Evolutionary conservation across 1,140 invertebrate species (phyloP).

Genomic region (Notospermus geniculatus): DNA sequence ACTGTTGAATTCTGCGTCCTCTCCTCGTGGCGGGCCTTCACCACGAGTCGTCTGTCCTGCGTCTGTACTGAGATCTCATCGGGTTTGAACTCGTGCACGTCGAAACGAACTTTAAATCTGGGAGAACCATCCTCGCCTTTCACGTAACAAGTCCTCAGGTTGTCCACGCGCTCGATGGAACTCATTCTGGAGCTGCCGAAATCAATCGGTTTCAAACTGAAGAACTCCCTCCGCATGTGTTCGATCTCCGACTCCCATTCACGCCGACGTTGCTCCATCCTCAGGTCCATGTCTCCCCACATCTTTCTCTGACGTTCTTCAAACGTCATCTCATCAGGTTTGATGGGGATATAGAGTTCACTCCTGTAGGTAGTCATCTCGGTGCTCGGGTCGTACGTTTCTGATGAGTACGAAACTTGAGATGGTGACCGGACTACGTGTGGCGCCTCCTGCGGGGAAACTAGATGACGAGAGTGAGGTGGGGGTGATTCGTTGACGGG

Average conservation of each 20-base stretch:
- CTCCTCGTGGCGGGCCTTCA: slow-evolving; percentile 46
- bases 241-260: slow-evolving; percentile 54
- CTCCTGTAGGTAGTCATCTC: slow-evolving; percentile 31
- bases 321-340: slow-evolving; percentile 45
- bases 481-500: too few relatives aligned
- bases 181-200: background rate
- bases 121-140: slow-evolving; percentile 42
- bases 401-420: too few relatives aligned
- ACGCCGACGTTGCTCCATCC: slow-evolving; percentile 43
- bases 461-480: too few relatives aligned
- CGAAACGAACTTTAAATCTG: slow-evolving; percentile 50
- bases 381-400: too few relatives aligned
- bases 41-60: slow-evolving; percentile 45
- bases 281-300: slow-evolving; percentile 47
- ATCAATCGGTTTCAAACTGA: slow-evolving; percentile 47
- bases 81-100: slow-evolving; percentile 50
- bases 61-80: slow-evolving; percentile 51
- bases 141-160: slow-evolving; percentile 36
- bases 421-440: too few relatives aligned
- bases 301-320: slow-evolving; percentile 50
- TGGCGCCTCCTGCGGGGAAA: too few relatives aligned
- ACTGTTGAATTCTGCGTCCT: slow-evolving; percentile 39
- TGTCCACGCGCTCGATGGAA: background rate
- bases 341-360: slow-evolving; percentile 47
- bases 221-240: slow-evolving; percentile 50